phyloP scores from a whole-genome alignment of 2,113 vertebrate genomes.

The Megaptera novaeangliae region DNA sequence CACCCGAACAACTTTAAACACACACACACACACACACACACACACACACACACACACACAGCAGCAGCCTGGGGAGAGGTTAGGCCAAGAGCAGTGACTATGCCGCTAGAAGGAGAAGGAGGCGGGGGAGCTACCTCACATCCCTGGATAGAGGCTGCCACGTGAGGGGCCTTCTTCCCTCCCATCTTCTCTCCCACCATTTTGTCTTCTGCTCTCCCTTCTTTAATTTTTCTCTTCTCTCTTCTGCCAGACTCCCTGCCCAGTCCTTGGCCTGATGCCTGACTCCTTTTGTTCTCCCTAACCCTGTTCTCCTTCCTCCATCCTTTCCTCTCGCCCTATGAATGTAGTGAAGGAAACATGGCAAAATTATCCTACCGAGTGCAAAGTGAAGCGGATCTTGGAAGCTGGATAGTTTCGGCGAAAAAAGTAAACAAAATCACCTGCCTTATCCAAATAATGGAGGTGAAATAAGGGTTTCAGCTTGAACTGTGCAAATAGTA shows the following conservation, averaged over 20 bases:
- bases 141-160: neutral
- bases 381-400: neutral
- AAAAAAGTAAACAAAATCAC: neutral
- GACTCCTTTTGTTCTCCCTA: neutral
- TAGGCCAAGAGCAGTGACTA: neutral
- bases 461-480: neutral
- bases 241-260: neutral
- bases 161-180: neutral
- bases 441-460: neutral
- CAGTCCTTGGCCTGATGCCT: neutral
- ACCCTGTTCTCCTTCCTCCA: neutral
- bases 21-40: neutral
- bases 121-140: neutral
- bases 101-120: neutral
- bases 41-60: neutral
- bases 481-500: neutral
- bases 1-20: neutral
- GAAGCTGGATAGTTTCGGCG: neutral
- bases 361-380: neutral
- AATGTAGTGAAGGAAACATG: neutral
- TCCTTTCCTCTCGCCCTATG: neutral
- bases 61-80: neutral
- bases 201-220: neutral
- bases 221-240: neutral
- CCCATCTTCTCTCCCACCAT: neutral